Percentiles rank a stretch among this genome's conserved stretches.
Evolutionary conservation across 2,797 vertebrate species (phyloP).

Genomic region (Malacoctenus gilli): DNA sequence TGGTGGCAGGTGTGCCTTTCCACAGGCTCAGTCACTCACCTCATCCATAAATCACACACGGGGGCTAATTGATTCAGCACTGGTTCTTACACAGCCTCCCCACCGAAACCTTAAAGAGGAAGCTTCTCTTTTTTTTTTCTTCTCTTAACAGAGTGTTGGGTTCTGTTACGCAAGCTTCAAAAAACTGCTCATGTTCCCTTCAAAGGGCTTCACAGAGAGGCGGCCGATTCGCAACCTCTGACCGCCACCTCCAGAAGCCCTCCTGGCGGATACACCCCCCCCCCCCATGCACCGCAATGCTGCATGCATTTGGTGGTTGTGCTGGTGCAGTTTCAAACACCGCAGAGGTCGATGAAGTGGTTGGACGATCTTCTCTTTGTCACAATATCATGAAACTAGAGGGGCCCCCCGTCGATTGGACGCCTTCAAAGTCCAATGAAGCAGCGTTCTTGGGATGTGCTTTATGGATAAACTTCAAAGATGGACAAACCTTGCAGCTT

Average conservation of each 20-base stretch:
- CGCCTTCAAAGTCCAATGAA: too few species aligned
- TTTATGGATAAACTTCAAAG: too few species aligned
- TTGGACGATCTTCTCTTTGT: neutral
- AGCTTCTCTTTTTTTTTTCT: too few species aligned
- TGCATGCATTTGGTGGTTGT: neutral
- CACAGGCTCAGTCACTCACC: slow-evolving; percentile 39
- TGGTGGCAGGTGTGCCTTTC: slow-evolving; percentile 52
- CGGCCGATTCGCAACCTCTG: slow-evolving; percentile 39
- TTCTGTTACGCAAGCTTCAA: slow-evolving; percentile 51
- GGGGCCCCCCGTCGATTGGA: too few species aligned
- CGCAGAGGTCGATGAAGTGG: neutral
- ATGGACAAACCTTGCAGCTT: too few species aligned
- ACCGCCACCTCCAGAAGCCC: slow-evolving; percentile 19
- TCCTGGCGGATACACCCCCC: slow-evolving; percentile 3
- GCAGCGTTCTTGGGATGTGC: too few species aligned
- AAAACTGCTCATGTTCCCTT: slow-evolving; percentile 42
- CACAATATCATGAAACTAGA: neutral
- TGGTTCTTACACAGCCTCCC: slow-evolving; percentile 44
- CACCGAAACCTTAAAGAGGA: slow-evolving; percentile 35
- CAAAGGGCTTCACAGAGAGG: slow-evolving; percentile 35
- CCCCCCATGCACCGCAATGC: slow-evolving; percentile 15
- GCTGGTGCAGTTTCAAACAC: neutral
- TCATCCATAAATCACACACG: slow-evolving; percentile 65
- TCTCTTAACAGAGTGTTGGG: slow-evolving; percentile 43
- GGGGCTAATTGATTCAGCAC: slow-evolving; percentile 58